Base-by-base conservation (phyloP, 1,140 invertebrate genomes). In the Sarcophaga bullata region DNA sequence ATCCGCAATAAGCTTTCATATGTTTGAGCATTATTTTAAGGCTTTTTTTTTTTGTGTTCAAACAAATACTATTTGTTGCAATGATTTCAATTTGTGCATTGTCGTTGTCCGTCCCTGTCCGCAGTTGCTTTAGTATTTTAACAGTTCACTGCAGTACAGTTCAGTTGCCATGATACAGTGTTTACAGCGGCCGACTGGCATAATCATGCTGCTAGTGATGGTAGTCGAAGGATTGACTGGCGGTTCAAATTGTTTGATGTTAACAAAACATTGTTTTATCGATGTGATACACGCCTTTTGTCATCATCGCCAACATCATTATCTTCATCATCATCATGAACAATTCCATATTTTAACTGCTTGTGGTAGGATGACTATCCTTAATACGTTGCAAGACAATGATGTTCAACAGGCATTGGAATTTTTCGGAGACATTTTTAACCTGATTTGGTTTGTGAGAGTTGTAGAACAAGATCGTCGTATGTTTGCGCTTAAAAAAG, bases 371-470 rank as follows among this genome's bases (percentile, higher is more conserved):
- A 25, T 37, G 25, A 37, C 4, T 7, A 72, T 19, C 62, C n/a
- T 72, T n/a, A 72, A 19, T 72, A 72, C 37, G n/a, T 25, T 19
- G 62, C 58, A 62, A 62, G 17, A 72, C 8, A 25, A 19, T 19
- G 62, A 72, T 72, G 62, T 25, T 72, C 62, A 72, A 9, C 62
- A 72, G 19, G 37, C 49, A 78, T 78, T 78, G 75, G 75, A 78
- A 78, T 78, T 78, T 50, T 50, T 78, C 50, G 75, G 75, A 78
- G 75, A 78, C 75, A 78, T 78, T 78, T 78, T 78, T 78, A 78
- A 78, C 75, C 75, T 78, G 75, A 78, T 78, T 78, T 78, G 75
- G 75, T 78, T 78, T 78, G 75, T 78, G 48, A 78, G 75, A 78
- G 75, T 52, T 50, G 75, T 25, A 15, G 6, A 78, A 78, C 48